These are phyloP conservation scores for Marmota monax DNA, from an alignment of 2,113 vertebrate genomes.

Conservation along the genomic window DNA sequence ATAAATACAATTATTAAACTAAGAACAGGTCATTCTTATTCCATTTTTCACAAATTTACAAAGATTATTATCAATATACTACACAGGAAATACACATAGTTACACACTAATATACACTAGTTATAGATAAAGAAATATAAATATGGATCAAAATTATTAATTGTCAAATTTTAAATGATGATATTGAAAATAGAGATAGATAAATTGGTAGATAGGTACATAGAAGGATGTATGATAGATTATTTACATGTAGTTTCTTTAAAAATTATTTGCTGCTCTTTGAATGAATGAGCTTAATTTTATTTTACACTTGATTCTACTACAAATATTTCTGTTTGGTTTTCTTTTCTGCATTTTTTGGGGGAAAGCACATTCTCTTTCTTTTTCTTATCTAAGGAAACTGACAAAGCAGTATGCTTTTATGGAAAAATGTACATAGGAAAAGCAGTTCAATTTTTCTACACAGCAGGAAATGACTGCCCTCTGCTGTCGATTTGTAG, in stretches of 20 bases:
- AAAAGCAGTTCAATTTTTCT: conserved; percentile 36
- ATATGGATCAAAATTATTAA: neutral
- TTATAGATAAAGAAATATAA: neutral
- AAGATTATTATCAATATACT: neutral
- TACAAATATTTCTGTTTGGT: neutral
- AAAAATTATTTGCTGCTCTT: neutral
- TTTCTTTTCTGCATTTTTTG: neutral
- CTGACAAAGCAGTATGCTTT: conserved; percentile 54
- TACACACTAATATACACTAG: neutral
- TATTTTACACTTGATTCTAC: neutral
- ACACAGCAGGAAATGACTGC: conserved; percentile 82
- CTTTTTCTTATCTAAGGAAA: conserved; percentile 49
- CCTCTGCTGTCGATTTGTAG: conserved; percentile 87
- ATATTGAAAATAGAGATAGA: neutral
- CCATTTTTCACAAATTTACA: neutral
- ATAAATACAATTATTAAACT: neutral
- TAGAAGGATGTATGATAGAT: neutral
- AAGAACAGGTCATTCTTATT: neutral
- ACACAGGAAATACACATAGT: neutral
- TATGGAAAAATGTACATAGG: conserved; percentile 46
- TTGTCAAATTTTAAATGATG: neutral
- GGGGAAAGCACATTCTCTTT: neutral
- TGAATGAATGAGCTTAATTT: neutral
- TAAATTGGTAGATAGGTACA: neutral
- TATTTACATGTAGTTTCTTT: neutral